Evolutionary conservation across 2,888 invertebrate genomes (phyloP), one percentile per base, ranked within the genome.

Genomic region (Eledone cirrhosa): DNA sequence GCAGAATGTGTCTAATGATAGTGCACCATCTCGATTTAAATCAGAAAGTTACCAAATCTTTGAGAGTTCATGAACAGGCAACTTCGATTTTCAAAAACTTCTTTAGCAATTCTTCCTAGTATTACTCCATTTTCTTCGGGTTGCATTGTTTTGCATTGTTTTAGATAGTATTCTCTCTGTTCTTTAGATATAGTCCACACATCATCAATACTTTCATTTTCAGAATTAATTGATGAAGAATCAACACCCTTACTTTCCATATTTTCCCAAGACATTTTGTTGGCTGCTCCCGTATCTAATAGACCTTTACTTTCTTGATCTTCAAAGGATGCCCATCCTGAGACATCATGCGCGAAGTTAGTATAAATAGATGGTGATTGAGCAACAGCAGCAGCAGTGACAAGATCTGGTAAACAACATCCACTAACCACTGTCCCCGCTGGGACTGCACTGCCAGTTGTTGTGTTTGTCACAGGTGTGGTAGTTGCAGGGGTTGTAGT

Each of bases 1-100:
- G 89, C 96, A 96, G 92, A 98, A 98, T 92, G 98, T 98, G 81
- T 95, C 95, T 78, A 98, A 92, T 82, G 96, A 97, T 27, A 98
- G 92, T 82, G 97, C 97, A 69, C 98, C 98, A 91, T 98, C 98
- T 90, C 95, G 94, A 81, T 96, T 97, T 72, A 98, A 94, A 91
- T 98, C 98, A 31, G 98, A 95, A 78, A 98, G 93, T 91, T 84
- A 87, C 98, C 98, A 98, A 87, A 98, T 98, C 90, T 96, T 96
- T 78, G 97, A 94, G n/a, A 98, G 92, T 90, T 98, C 98, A 78
- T 95, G 93, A 16, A 97, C 95, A 3, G 98, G 95, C 80, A 98
- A 93, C 82, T 96, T 94, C 67, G 98, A 98, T 91, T 97, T 92
- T 98, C 97, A 91, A 98, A 98, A 92, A 98, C 98, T 86, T 95